These are phyloP conservation scores for Cybosia mesomella DNA, from an alignment of 2,888 invertebrate genomes.

Conservation along the genomic window DNA sequence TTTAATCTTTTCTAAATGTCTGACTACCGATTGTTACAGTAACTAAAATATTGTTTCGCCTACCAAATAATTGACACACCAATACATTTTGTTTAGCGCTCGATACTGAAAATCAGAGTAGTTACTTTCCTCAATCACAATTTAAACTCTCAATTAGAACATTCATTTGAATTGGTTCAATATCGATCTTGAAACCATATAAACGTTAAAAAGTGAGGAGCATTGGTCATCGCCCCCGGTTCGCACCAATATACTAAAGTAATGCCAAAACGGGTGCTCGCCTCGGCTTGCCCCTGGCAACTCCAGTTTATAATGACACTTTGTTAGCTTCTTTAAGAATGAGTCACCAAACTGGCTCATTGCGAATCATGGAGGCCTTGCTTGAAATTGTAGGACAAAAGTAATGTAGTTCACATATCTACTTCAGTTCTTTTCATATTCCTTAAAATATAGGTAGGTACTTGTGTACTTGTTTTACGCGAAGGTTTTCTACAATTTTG, in stretches of 20 bases:
- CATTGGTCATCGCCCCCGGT: constrained; percentile 76
- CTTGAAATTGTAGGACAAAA: constrained; percentile 36
- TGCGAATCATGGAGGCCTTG: constrained; percentile 34
- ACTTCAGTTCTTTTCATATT: constrained; percentile 8
- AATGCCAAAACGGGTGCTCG: constrained; percentile 70
- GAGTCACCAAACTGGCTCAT: constrained; percentile 47
- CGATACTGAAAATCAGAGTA: too few species aligned
- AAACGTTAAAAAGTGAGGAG: constrained; percentile 67
- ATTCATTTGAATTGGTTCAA: not conserved
- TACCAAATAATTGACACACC: not conserved
- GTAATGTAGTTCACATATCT: constrained; percentile 11
- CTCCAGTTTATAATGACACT: constrained; percentile 59
- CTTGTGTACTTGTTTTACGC: not conserved
- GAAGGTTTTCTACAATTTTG: not conserved
- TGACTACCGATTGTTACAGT: not conserved
- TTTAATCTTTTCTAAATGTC: not conserved
- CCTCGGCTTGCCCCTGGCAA: constrained; percentile 57
- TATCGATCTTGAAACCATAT: constrained; percentile 83
- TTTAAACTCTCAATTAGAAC: not conserved
- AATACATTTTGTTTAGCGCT: too few species aligned
- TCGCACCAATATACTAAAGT: constrained; percentile 66
- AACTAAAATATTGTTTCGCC: not conserved
- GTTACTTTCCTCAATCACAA: not conserved
- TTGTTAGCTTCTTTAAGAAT: constrained; percentile 50
- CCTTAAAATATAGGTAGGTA: not conserved